phyloP scores from a whole-genome alignment of 1,140 invertebrate genomes.

The Panagrolaimus sp. region DNA sequence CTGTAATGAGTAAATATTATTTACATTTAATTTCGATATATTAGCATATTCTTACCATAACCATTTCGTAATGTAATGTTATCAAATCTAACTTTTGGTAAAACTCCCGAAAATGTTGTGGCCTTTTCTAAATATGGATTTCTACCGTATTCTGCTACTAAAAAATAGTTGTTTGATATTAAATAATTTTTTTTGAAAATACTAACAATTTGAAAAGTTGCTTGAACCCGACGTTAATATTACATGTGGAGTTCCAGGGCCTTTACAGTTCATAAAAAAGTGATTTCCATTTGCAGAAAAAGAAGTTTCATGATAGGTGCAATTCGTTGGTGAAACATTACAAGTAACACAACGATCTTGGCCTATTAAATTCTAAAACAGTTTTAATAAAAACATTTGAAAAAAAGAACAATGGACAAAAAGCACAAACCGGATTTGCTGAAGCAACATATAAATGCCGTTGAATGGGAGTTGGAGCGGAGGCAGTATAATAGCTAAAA shows the following conservation, averaged over 20 bases:
- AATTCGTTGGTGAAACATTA: constrained; percentile 37
- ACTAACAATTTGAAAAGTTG: constrained; percentile 26
- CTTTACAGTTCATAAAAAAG: constrained; percentile 48
- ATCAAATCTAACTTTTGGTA: constrained; percentile 42
- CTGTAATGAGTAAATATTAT: constrained; percentile 33
- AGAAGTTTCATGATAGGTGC: constrained; percentile 42
- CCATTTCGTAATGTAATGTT: constrained; percentile 42
- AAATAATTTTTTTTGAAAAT: constrained; percentile 13
- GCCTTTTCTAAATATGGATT: constrained; percentile 35
- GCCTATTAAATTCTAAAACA: neutral
- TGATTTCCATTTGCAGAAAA: constrained; percentile 23
- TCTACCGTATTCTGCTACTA: constrained; percentile 30
- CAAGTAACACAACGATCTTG: constrained; percentile 30
- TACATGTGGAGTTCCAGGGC: constrained; percentile 36
- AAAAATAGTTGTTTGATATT: constrained; percentile 16
- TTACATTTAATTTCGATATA: neutral
- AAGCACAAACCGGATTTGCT: constrained; percentile 22
- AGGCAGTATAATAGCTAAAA: constrained; percentile 43
- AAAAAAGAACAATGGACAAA: too few relatives aligned
- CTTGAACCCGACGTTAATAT: constrained; percentile 24
- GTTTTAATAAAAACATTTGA: constrained; percentile 11
- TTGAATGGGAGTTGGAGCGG: constrained; percentile 36
- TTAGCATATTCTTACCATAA: constrained; percentile 19
- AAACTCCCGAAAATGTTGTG: constrained; percentile 5
- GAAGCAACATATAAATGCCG: constrained; percentile 36